phyloP scores from a whole-genome alignment of 2,797 vertebrate genomes.

The Sternarchorhynchus goeldii region DNA sequence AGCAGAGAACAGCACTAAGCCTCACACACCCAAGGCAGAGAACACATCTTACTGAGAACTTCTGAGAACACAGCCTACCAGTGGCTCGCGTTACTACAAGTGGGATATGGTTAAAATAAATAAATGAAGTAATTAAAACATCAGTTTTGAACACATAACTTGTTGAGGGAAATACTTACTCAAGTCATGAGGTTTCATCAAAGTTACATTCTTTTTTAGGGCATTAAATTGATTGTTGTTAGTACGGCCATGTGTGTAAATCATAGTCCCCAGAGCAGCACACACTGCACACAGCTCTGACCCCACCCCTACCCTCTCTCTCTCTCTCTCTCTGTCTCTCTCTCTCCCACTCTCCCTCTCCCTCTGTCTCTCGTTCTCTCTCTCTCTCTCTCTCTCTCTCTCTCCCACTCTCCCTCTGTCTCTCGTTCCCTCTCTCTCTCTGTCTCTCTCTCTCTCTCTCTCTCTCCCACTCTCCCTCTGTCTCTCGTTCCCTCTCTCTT shows the following conservation, averaged over 20 bases:
- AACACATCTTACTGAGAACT: not conserved
- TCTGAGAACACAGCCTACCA: no score
- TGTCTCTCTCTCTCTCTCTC: constrained; percentile 23
- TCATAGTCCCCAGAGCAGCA: not conserved
- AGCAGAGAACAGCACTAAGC: not conserved
- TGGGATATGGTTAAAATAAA: not conserved
- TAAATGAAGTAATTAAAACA: no score
- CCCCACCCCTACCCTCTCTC: constrained; percentile 23
- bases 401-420: constrained; percentile 8
- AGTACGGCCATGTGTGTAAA: constrained; percentile 28
- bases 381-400: not conserved
- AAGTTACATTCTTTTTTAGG: no score
- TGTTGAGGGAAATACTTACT: no score
- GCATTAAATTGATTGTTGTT: not conserved
- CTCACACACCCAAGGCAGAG: not conserved
- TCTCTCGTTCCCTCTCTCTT: constrained; percentile 15
- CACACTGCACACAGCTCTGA: not conserved
- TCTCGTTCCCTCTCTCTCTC: not conserved
- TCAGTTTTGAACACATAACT: no score
- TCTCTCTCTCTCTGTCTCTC: no score
- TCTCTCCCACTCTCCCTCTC: constrained; percentile 14
- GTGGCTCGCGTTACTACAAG: no score
- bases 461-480: constrained; percentile 21
- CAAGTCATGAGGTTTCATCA: no score
- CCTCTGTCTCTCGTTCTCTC: not conserved